Percentiles rank a stretch among this genome's conserved stretches.
These are phyloP conservation scores for Orius insidiosus DNA, from an alignment of 1,140 invertebrate genomes.

Conservation along the genomic window DNA sequence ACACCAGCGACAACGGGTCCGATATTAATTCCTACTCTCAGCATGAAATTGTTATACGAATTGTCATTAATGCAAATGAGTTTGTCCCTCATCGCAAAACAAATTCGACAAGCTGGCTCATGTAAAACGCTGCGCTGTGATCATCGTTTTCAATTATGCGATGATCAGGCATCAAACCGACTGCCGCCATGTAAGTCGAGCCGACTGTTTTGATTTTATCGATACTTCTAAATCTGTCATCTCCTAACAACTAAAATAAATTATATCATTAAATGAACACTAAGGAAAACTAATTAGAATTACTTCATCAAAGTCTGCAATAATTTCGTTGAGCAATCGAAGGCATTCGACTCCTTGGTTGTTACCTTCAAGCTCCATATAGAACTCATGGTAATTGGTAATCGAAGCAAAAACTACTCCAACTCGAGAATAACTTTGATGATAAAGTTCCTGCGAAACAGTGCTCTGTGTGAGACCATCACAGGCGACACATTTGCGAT, in stretches of 20 bases:
- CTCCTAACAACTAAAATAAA: constrained; percentile 47
- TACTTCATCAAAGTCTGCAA: constrained; percentile 88
- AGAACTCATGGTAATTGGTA: constrained; percentile 92
- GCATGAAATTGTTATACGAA: constrained; percentile 91
- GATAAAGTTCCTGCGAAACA: constrained; percentile 68
- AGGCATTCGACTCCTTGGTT: constrained; percentile 87
- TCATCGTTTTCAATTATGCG: constrained; percentile 51
- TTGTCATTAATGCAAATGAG: constrained; percentile 83
- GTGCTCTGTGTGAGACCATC: constrained; percentile 28
- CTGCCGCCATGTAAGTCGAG: constrained; percentile 91
- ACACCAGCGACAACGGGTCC: constrained; percentile 87
- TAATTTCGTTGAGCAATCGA: constrained; percentile 66
- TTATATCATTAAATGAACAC: constrained; percentile 10
- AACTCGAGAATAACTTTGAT: constrained; percentile 80
- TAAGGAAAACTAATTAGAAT: not conserved
- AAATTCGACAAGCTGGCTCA: constrained; percentile 69
- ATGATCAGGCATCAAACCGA: constrained; percentile 66
- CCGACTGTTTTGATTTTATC: constrained; percentile 96
- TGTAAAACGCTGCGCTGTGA: constrained; percentile 39
- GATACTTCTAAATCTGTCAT: constrained; percentile 69
- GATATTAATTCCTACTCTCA: constrained; percentile 79
- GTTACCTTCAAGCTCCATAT: constrained; percentile 83
- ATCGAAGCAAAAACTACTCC: constrained; percentile 88
- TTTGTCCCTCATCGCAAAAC: constrained; percentile 73
- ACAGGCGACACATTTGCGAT: not conserved